Conservation (phyloP, 2,888 invertebrate species). For the Elgonia sp. region DNA sequence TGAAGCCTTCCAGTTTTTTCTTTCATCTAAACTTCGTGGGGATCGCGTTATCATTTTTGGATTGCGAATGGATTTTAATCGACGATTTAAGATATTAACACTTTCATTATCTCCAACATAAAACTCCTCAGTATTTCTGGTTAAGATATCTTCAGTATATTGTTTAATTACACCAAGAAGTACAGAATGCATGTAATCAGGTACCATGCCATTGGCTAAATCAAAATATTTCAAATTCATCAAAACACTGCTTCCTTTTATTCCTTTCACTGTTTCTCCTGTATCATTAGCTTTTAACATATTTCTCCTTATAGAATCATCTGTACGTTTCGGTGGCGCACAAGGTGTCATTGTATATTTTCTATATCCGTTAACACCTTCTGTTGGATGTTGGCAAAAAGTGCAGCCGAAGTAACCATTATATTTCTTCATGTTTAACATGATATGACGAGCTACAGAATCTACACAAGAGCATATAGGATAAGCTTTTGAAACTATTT, state of each 20-base stretch:
- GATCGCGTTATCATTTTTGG: background rate
- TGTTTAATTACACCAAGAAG: constrained; percentile 59
- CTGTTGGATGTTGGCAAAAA: constrained; percentile 58
- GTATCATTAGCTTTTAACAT: background rate
- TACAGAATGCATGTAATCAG: constrained; percentile 72
- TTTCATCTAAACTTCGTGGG: background rate
- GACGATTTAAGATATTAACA: background rate
- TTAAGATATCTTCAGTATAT: constrained; percentile 12
- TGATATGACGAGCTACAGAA: constrained; percentile 57
- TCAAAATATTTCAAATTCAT: constrained; percentile 61
- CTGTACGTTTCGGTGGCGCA: constrained; percentile 37
- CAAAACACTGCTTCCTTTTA: constrained; percentile 49
- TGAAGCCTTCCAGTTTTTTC: background rate
- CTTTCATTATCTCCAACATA: background rate
- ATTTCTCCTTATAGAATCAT: constrained; percentile 5
- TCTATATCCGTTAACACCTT: constrained; percentile 10
- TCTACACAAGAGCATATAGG: constrained; percentile 25
- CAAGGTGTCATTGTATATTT: constrained; percentile 36
- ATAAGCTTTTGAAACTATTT: constrained; percentile 10
- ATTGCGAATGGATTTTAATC: background rate
- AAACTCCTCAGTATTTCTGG: background rate
- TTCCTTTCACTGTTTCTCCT: constrained; percentile 32
- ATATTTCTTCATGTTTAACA: constrained; percentile 69
- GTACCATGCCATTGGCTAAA: constrained; percentile 44
- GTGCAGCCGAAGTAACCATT: constrained; percentile 71